phyloP scores from a whole-genome alignment of 2,797 vertebrate species.

The Natrix natrix region DNA sequence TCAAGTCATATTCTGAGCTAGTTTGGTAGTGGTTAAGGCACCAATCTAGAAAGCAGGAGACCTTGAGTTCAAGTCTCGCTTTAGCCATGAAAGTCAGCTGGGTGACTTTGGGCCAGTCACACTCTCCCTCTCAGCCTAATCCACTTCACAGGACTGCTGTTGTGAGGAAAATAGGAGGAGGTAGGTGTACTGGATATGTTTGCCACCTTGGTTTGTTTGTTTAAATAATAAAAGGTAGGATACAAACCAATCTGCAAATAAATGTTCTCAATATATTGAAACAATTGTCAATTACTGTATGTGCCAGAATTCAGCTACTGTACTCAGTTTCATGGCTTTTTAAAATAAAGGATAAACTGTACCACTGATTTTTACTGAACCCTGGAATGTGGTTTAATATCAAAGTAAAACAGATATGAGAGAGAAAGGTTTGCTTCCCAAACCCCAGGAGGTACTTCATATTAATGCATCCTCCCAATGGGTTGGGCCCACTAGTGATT shows the following conservation, averaged over 20 bases:
- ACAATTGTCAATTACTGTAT: not conserved
- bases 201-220: not conserved
- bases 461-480: not conserved
- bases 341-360: not conserved
- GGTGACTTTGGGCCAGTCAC: not conserved
- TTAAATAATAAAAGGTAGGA: not conserved
- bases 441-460: not conserved
- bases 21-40: not conserved
- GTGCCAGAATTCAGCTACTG: accelerated
- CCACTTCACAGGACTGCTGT: not conserved
- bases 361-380: not conserved
- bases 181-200: not conserved
- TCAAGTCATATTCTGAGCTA: not conserved
- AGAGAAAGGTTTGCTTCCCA: not conserved
- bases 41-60: not conserved
- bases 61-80: not conserved
- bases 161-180: not conserved
- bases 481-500: not conserved
- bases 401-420: not conserved
- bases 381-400: not conserved
- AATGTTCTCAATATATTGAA: not conserved
- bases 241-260: not conserved
- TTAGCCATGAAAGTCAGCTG: not conserved
- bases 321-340: not conserved
- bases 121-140: not conserved